Evolutionary conservation across 2,797 vertebrate species (phyloP).

Genomic region (Lagorchestes hirsutus): DNA sequence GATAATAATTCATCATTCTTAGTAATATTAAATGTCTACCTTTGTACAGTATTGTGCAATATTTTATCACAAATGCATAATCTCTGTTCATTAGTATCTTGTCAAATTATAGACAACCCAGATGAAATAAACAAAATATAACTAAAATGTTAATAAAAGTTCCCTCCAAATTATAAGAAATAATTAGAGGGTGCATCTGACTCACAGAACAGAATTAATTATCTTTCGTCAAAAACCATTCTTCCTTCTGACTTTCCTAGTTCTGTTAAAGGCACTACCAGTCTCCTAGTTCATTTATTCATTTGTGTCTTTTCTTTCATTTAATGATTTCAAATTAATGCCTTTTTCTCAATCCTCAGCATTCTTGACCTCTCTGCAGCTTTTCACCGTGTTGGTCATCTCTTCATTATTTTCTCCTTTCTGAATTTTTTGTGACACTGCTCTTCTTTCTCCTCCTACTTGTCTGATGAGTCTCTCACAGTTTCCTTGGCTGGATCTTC

Average conservation of each 20-base stretch:
- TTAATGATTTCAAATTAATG: not conserved
- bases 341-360: not conserved
- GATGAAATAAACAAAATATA: not conserved
- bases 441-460: not conserved
- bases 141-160: not conserved
- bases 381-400: not conserved
- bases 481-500: not conserved
- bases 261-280: not conserved
- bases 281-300: not conserved
- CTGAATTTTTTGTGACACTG: not conserved
- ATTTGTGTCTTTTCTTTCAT: not conserved
- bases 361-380: not conserved
- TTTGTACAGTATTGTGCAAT: not conserved
- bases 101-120: slow-evolving; percentile 1
- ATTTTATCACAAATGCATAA: slow-evolving; percentile 7
- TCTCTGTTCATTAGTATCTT: not conserved
- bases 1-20: not conserved
- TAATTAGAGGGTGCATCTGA: not conserved
- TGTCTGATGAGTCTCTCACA: not conserved
- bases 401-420: not conserved
- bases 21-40: not conserved
- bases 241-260: not conserved
- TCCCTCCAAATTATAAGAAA: not conserved
- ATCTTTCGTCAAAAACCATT: not conserved
- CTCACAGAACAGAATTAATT: not conserved